A percentile compares a stretch with the other conserved stretches of the same genome.
Evolutionary conservation across 2,797 vertebrate species (phyloP).

Genomic region (Gorsachius magnificus): DNA sequence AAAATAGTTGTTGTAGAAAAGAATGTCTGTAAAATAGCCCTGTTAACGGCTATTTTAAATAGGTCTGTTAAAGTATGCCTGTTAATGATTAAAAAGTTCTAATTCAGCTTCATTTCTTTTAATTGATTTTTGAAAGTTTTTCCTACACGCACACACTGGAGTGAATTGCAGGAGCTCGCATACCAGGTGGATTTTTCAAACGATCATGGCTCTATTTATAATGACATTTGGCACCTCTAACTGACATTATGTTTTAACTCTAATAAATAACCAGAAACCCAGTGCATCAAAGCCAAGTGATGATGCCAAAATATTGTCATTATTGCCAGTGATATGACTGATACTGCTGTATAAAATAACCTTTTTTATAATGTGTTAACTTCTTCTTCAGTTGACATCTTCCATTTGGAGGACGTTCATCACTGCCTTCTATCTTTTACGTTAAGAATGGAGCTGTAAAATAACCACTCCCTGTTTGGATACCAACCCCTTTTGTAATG

Average conservation of each 20-base stretch:
- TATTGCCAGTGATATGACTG: conserved; percentile 13
- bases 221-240: not conserved
- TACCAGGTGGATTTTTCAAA: not conserved
- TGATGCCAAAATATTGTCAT: conserved; percentile 1
- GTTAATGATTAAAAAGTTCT: not conserved
- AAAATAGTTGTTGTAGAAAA: not conserved
- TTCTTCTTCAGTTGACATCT: not conserved
- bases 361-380: conserved; percentile 19
- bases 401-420: not conserved
- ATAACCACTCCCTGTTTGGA: not conserved
- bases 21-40: not conserved
- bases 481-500: not conserved
- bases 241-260: conserved; percentile 21
- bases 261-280: conserved; percentile 26
- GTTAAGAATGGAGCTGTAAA: not conserved
- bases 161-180: not conserved
- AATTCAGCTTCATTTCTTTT: not conserved
- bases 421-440: not conserved
- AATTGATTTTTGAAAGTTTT: not conserved
- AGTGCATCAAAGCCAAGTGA: conserved; percentile 5
- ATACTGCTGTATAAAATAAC: conserved; percentile 3
- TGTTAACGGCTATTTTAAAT: not conserved
- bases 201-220: conserved; percentile 16
- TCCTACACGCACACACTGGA: not conserved
- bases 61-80: not conserved